phyloP scores from a whole-genome alignment of 1,140 invertebrate species.

The Megalonaias nervosa region DNA sequence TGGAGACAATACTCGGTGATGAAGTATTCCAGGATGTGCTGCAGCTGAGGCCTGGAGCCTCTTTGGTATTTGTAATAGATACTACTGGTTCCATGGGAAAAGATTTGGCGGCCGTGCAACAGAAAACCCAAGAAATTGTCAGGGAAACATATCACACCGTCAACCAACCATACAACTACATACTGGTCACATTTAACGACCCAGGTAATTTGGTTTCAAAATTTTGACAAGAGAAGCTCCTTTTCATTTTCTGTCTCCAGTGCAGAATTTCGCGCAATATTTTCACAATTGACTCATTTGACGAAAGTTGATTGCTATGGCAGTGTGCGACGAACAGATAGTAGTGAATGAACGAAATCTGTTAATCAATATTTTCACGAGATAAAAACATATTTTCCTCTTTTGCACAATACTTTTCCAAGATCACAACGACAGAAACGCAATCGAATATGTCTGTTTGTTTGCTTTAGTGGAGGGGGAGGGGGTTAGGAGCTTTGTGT shows the following conservation, averaged over 20 bases:
- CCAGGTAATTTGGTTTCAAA: constrained; percentile 32
- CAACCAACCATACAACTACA: constrained; percentile 47
- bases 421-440: no score
- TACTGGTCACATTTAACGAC: constrained; percentile 49
- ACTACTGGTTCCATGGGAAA: constrained; percentile 50
- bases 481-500: no score
- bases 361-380: no score
- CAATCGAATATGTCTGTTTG: no score
- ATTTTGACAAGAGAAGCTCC: background rate
- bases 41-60: constrained; percentile 33
- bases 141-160: constrained; percentile 31
- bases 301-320: no score
- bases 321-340: no score
- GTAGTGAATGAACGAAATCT: no score
- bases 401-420: no score
- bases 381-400: no score
- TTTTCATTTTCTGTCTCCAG: background rate
- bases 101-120: constrained; percentile 46
- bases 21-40: constrained; percentile 34
- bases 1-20: constrained; percentile 25
- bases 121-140: constrained; percentile 36
- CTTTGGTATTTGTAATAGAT: constrained; percentile 52
- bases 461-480: no score
- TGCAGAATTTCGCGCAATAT: no score
- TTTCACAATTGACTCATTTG: no score